Evolutionary conservation across 1,140 invertebrate genomes (phyloP), one percentile per base, ranked within the genome.

Genomic region (Heliothis virescens): DNA sequence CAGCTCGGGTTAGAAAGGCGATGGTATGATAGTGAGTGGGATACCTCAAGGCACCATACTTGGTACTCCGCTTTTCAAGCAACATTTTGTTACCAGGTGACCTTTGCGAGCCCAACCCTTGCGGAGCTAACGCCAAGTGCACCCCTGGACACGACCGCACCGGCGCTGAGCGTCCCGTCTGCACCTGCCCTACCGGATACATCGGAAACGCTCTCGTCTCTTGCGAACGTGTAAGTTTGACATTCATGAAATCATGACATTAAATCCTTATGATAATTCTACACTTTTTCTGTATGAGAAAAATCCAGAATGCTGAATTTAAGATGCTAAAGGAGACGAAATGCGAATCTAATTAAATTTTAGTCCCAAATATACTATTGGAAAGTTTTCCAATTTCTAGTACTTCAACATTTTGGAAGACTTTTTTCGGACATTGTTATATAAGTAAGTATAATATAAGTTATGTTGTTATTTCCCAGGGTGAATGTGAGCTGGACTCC

Each of bases 41-140:
- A 55, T 75, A 1, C 41, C 55, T 55, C 73, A 76, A 76, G 59
- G 60, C 3, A 60, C 13, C 4, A 18, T 53, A 18, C 18, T 76
- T 7, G 74, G 60, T 52, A 60, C 60, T 1, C 53, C 5, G 21
- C 0, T 48, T 2, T 74, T 48, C 12, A n/a, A 34, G 2, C 15
- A 15, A 53, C 2, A 62, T 63, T 18, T 52, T 74, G 29, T 16
- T 60, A 11, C 29, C 83, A 97, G 97, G 95, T 85, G 98, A 98
- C 88, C 95, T 98, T 0, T 98, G 98, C 87, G 96, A 96, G 63
- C 97, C 97, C 0, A 98, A 98, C 94, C 97, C 98, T 16, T 99
- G 98, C 86, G 98, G 98, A 1, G 92, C 88, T 0, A 98, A 98
- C 87, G 98, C 98, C 15, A 95, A 97, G 73, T 99, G 98, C 85